A percentile compares a stretch with the other conserved stretches of the same genome.
Evolutionary conservation across 2,113 vertebrate species (phyloP).

Genomic region (Ellobius talpinus): DNA sequence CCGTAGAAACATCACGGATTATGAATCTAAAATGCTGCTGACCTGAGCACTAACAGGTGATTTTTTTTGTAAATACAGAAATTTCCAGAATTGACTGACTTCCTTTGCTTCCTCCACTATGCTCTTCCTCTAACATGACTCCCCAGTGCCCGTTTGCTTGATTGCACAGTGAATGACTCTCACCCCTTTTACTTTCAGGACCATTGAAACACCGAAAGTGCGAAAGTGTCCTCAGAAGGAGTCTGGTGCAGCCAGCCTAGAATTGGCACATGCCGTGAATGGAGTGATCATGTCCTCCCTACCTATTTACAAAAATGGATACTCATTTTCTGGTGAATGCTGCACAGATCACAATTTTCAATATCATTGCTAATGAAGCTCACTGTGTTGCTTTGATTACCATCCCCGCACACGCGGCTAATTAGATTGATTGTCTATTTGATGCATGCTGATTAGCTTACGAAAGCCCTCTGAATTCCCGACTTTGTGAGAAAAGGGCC

Average conservation of each 20-base stretch:
- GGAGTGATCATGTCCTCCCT: background rate
- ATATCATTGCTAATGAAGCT: constrained; percentile 88
- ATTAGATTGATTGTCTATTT: constrained; percentile 91
- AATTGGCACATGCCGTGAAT: background rate
- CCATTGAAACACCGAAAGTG: background rate
- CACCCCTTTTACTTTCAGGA: background rate
- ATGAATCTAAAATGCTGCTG: background rate
- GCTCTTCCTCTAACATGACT: background rate
- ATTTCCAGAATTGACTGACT: background rate
- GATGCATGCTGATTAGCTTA: constrained; percentile 89
- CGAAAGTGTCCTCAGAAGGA: background rate
- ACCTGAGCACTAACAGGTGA: background rate
- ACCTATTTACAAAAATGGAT: constrained; percentile 67
- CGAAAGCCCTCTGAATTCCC: constrained; percentile 88
- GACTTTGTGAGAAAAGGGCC: constrained; percentile 86
- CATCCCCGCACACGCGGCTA: constrained; percentile 87
- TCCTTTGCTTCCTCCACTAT: background rate
- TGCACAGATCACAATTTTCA: constrained; percentile 84
- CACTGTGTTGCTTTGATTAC: constrained; percentile 86
- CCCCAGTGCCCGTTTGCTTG: background rate
- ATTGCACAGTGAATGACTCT: background rate
- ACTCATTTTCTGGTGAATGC: constrained; percentile 81
- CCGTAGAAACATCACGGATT: background rate
- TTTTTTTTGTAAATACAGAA: background rate
- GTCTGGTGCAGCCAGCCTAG: background rate